Evolutionary conservation across 2,113 vertebrate genomes (phyloP).

Genomic region (Barbus barbus): DNA sequence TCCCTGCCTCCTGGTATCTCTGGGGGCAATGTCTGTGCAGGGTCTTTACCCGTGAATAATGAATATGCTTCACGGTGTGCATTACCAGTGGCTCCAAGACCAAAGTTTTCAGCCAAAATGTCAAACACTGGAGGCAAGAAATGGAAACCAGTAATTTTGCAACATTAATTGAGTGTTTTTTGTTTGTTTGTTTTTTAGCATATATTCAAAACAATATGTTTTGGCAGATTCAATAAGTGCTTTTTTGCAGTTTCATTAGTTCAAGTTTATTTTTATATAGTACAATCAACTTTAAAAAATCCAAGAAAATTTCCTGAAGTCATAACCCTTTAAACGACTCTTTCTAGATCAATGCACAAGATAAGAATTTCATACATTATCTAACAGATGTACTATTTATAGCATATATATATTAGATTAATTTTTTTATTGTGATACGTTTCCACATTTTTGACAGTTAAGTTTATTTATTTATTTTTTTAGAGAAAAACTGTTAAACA

Average conservation of each 20-base stretch:
- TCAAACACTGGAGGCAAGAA: slow-evolving; percentile 81
- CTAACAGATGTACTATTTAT: background rate
- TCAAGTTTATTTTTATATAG: too few species aligned
- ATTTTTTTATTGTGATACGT: background rate
- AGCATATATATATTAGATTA: background rate
- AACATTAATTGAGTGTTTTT: slow-evolving; percentile 69
- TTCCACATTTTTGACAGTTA: background rate
- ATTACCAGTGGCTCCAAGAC: slow-evolving; percentile 85
- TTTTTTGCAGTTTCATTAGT: background rate
- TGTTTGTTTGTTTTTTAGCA: background rate
- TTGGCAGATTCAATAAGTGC: background rate
- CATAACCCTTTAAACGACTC: background rate
- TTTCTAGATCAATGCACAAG: background rate
- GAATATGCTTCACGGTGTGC: slow-evolving; percentile 67
- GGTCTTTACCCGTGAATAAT: slow-evolving; percentile 78
- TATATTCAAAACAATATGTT: background rate
- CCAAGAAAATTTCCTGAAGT: background rate
- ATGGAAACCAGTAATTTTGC: slow-evolving; percentile 86
- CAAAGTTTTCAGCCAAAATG: slow-evolving; percentile 96
- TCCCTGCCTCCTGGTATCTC: slow-evolving; percentile 46
- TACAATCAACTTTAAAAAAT: too few species aligned
- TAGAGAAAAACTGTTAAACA: background rate
- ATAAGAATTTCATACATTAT: background rate
- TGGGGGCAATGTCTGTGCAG: slow-evolving; percentile 63
- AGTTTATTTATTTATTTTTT: background rate